Evolutionary conservation across 53 echinoderm and acorn worm species (phyloP).

Genomic region (Echinometra lucunter): DNA sequence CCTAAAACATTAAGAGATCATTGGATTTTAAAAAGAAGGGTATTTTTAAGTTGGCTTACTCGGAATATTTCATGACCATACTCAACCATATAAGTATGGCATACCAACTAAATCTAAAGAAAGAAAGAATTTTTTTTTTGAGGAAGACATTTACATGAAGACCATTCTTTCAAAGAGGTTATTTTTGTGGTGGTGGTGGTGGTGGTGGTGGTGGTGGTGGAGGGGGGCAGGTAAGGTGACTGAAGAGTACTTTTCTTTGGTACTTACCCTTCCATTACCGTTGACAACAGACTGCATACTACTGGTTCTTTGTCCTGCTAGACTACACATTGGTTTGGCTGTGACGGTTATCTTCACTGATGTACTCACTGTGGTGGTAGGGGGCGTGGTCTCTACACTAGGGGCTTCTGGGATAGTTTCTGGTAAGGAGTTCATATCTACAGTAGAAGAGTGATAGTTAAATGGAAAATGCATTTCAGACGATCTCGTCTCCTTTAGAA

Average conservation of each 20-base stretch:
- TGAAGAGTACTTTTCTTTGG: no score
- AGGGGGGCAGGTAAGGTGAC: no score
- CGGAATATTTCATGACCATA: no score
- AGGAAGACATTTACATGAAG: no score
- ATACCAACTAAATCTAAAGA: no score
- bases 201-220: no score
- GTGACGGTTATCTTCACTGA: constrained; percentile 86
- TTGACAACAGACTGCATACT: constrained; percentile 68
- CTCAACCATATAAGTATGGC: no score
- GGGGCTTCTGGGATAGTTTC: constrained; percentile 69
- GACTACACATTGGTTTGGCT: constrained; percentile 75
- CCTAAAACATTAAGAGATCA: background rate
- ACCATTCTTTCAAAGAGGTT: no score
- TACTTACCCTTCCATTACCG: constrained; percentile 61
- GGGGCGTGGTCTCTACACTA: constrained; percentile 63
- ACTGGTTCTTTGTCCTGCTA: constrained; percentile 57
- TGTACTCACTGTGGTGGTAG: constrained; percentile 74
- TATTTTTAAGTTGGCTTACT: background rate
- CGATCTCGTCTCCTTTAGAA: background rate
- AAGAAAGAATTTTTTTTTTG: no score
- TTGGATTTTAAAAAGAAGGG: background rate
- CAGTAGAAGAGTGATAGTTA: background rate
- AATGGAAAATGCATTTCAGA: background rate
- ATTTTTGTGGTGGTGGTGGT: no score
- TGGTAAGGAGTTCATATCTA: constrained; percentile 67